phyloP scores from a whole-genome alignment of 2,797 vertebrate genomes.

The Odontamblyopus lacepedii region DNA sequence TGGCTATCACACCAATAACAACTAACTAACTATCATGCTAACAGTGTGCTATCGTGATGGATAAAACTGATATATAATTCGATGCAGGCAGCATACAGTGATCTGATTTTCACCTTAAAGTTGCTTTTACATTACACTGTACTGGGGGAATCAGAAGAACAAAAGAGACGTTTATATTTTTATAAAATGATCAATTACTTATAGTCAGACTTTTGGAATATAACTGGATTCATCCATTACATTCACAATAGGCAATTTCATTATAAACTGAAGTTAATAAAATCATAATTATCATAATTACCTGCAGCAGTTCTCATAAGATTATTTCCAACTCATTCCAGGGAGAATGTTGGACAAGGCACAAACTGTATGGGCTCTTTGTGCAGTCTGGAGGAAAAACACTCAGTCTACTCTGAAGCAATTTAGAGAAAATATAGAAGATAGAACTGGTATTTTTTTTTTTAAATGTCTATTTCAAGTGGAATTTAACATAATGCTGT shows the following conservation, averaged over 20 bases:
- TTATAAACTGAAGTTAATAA: slow-evolving; percentile 32
- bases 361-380: background rate
- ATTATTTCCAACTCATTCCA: slow-evolving; percentile 13
- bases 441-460: slow-evolving; percentile 12
- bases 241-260: slow-evolving; percentile 10
- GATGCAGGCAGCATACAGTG: too few relatives aligned
- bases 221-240: too few relatives aligned
- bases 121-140: too few relatives aligned
- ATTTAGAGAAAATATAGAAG: slow-evolving; percentile 21
- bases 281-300: slow-evolving; percentile 34
- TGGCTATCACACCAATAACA: too few relatives aligned
- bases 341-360: background rate
- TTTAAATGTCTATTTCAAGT: slow-evolving; percentile 4
- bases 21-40: too few relatives aligned
- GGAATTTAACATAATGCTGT: background rate
- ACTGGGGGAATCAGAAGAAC: too few relatives aligned
- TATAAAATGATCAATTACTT: too few relatives aligned
- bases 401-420: slow-evolving; percentile 13
- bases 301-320: slow-evolving; percentile 23
- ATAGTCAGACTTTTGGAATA: too few relatives aligned
- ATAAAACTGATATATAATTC: too few relatives aligned
- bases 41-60: too few relatives aligned
- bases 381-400: background rate
- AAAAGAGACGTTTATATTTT: too few relatives aligned
- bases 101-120: too few relatives aligned